Conservation (phyloP, 2,797 vertebrate genomes). For the Sparidentex hasta region DNA sequence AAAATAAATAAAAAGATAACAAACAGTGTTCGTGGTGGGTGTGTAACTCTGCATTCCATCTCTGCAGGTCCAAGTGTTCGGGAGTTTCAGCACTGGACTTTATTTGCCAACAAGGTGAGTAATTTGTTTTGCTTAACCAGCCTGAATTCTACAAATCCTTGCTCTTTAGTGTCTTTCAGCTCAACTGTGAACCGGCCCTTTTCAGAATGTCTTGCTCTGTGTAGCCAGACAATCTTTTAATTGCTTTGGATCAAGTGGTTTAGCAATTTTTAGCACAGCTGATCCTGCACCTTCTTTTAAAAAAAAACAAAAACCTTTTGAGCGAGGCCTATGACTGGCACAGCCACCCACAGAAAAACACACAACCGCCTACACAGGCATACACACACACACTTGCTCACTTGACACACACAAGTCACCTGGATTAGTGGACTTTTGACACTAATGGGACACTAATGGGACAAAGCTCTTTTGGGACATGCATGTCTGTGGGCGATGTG, state of each 20-base stretch:
- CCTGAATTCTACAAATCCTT: conserved; percentile 4
- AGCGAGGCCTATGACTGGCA: conserved; percentile 2
- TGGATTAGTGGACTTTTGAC: conserved; percentile 60
- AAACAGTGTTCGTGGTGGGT: neutral
- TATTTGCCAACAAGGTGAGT: conserved; percentile 98
- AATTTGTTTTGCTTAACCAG: conserved; percentile 24
- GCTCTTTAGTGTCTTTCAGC: conserved; percentile 4
- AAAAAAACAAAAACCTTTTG: conserved; percentile 8
- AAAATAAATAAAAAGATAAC: neutral
- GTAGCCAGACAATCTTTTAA: conserved; percentile 1
- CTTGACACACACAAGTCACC: conserved; percentile 32
- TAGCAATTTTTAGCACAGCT: conserved; percentile 31
- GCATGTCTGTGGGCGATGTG: neutral
- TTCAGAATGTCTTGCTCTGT: neutral
- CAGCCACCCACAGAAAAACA: neutral
- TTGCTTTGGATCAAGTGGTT: conserved; percentile 47
- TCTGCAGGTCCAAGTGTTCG: conserved; percentile 96
- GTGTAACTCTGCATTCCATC: conserved; percentile 48
- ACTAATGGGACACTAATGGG: no score
- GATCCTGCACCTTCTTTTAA: conserved; percentile 37
- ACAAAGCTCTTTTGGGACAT: conserved; percentile 34
- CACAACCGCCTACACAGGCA: neutral
- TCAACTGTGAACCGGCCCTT: conserved; percentile 23
- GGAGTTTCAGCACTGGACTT: conserved; percentile 98
- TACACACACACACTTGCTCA: neutral